A percentile compares a stretch with the other conserved stretches of the same genome.
Conservation (phyloP, 1,140 invertebrate species). For the Drosophila cardini region DNA sequence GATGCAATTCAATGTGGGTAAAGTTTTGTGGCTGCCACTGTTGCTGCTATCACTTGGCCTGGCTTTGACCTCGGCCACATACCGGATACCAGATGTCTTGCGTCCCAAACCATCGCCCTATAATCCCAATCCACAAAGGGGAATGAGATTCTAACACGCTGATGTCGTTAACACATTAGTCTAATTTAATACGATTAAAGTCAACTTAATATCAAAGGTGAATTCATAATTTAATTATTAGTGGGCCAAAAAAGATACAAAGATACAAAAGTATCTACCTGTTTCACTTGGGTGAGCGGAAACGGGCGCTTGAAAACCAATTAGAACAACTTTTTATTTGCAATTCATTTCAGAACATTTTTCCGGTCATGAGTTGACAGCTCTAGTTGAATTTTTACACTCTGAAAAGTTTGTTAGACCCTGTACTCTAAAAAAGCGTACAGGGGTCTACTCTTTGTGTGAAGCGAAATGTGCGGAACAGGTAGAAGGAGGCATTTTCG, state of each 20-base stretch:
- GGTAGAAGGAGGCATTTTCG: no score
- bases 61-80: constrained; percentile 15
- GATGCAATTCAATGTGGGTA: constrained; percentile 69
- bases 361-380: constrained; percentile 34
- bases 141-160: constrained; percentile 7
- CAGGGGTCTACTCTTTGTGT: no score
- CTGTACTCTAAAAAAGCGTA: no score
- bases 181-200: constrained; percentile 69
- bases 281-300: neutral
- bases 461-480: no score
- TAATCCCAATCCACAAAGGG: constrained; percentile 57
- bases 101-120: constrained; percentile 55
- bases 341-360: constrained; percentile 49
- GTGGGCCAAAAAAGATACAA: constrained; percentile 4
- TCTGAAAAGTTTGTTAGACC: no score
- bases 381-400: neutral
- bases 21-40: constrained; percentile 36
- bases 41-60: constrained; percentile 44
- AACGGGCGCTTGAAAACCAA: constrained; percentile 2
- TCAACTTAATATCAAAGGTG: constrained; percentile 57
- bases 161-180: constrained; percentile 67
- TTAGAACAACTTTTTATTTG: constrained; percentile 45
- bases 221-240: constrained; percentile 55
- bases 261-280: neutral
- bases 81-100: constrained; percentile 27